Base-by-base conservation (phyloP, 2,113 vertebrate species). In the Fulmarus glacialis region DNA sequence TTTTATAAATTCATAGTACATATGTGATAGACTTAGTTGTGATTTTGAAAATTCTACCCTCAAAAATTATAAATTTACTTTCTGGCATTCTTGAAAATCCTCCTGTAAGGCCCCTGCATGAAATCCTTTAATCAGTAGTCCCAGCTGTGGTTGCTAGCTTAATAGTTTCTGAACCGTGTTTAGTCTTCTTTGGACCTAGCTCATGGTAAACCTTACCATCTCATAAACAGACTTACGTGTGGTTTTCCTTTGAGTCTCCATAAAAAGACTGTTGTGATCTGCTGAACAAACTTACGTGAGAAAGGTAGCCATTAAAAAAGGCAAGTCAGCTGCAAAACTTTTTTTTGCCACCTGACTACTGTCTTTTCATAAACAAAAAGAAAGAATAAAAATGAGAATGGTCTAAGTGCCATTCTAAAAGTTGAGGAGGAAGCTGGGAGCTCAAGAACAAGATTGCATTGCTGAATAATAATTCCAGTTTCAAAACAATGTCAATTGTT, bases 341-440 rank as follows among this genome's bases (percentile, higher is more conserved):
- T n/a, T 85, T 67, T 59, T 88, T 50, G 27, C 20, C 20, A 48
- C 0, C 0, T 47, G 48, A 34, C 32, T 0, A 0, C 36, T 47
- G 9, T 68, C 20, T 83, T 82, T 55, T 60, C 50, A 58, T 45
- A 64, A 74, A 64, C 38, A 72, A 64, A 72, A 64, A n/a, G 27
- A n/a, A 70, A 70, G 22, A 89, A 75, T 47, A 52, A 71, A 80
- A 83, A 32, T 43, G 36, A 72, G 47, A 55, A 29, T 45, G 4
- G 27, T 78, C 12, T 20, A 42, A 56, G 66, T 38, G 55, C 30
- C 64, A 47, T 85, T 79, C 36, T 56, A 26, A 67, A n/a, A 81
- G 43, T 7, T 62, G 79, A 84, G 42, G 52, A 77, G 43, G 79
- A 43, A 85, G 79, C 48, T 40, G 70, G 48, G 48, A 68, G 63